Evolutionary conservation across 2,888 invertebrate species (phyloP).

Genomic region (Aporophyla lueneburgensis): DNA sequence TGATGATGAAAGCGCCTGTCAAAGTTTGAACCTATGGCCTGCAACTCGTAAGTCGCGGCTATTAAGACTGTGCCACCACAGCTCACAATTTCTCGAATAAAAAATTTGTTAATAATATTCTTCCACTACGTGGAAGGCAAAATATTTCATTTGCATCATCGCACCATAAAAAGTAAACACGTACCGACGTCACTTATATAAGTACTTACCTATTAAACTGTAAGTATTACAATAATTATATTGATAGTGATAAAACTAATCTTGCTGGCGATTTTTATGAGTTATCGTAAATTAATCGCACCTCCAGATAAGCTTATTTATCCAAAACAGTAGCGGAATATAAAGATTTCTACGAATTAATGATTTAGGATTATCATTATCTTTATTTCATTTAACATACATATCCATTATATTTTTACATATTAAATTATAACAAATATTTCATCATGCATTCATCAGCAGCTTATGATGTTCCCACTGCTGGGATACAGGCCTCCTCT

Average conservation of each 20-base stretch:
- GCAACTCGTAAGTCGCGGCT: too few species aligned
- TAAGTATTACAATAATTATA: background rate
- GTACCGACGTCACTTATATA: background rate
- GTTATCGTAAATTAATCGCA: slow-evolving; percentile 25
- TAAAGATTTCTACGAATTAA: slow-evolving; percentile 6
- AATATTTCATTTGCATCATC: background rate
- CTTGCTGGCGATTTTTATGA: background rate
- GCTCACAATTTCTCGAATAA: background rate
- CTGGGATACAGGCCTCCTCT: too few species aligned
- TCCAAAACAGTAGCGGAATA: slow-evolving; percentile 32
- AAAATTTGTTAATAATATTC: too few species aligned
- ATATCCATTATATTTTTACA: too few species aligned
- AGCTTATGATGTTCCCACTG: too few species aligned
- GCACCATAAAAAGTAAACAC: background rate
- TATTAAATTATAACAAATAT: too few species aligned
- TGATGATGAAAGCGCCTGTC: too few species aligned
- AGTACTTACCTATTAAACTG: background rate
- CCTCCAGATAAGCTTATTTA: background rate
- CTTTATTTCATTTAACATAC: background rate
- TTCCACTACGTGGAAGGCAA: background rate
- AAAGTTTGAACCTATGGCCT: too few species aligned
- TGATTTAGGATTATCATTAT: slow-evolving; percentile 1
- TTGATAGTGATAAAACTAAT: slow-evolving; percentile 24
- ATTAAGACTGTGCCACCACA: too few species aligned
- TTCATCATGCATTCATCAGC: too few species aligned